These are phyloP conservation scores for Pantherophis vulpinus DNA, from an alignment of 2,797 vertebrate genomes.

Conservation along the genomic window DNA sequence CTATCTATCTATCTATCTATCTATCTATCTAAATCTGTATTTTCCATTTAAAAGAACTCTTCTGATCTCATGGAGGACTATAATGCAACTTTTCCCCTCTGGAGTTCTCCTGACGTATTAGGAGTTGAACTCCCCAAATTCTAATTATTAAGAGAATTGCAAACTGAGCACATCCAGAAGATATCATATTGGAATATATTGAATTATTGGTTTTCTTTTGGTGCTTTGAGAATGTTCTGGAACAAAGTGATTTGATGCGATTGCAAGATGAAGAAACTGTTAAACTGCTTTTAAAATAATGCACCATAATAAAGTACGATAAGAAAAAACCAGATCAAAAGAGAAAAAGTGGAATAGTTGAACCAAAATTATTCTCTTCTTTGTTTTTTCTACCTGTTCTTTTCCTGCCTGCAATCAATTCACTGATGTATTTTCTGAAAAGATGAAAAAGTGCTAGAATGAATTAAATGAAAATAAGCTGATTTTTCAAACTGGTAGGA, in stretches of 20 bases:
- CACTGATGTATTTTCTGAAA: slow-evolving; percentile 31
- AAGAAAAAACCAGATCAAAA: neutral
- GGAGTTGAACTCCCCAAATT: neutral
- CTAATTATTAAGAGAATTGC: neutral
- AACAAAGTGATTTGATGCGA: neutral
- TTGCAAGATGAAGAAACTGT: neutral
- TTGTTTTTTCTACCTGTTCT: slow-evolving; percentile 31
- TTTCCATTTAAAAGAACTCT: neutral
- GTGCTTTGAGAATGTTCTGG: neutral
- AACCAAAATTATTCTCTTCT: slow-evolving; percentile 31
- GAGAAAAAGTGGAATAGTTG: slow-evolving; percentile 30
- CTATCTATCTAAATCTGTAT: neutral
- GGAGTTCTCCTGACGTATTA: neutral
- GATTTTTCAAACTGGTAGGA: slow-evolving; percentile 9
- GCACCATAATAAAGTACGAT: neutral
- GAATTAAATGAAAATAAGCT: slow-evolving; percentile 27
- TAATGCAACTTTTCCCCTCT: neutral
- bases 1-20: too few species aligned
- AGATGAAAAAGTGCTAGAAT: slow-evolving; percentile 13
- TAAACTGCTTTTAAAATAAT: neutral
- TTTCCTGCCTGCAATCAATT: slow-evolving; percentile 26
- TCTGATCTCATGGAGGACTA: neutral
- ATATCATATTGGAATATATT: neutral
- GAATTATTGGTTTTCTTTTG: neutral
- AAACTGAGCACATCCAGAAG: neutral